Base-by-base conservation (phyloP, 2,113 vertebrate genomes). In the Mastomys natalensis region DNA sequence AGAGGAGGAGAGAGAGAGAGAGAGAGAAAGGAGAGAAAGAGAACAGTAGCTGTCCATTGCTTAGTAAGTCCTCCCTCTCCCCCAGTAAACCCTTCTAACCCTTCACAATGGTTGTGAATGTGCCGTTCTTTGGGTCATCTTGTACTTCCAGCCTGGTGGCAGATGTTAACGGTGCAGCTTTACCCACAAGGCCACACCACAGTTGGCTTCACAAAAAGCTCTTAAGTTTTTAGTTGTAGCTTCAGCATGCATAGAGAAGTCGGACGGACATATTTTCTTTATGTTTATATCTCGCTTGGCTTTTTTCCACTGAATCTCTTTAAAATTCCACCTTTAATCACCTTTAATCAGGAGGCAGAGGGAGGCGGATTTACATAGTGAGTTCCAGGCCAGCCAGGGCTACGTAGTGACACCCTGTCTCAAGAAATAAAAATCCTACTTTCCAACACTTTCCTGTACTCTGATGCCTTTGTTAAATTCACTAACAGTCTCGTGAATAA, bases 1-100 rank as follows among this genome's bases (percentile, higher is more conserved):
- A 15, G n/a, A 7, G 1, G 21, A n/a, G 5, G 40, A 37, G 7
- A 43, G 40, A 24, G 40, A 21, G 7, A n/a, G 16, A 16, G 31
- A 2, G 1, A 19, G 34, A 16, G 19, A 6, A 1, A 21, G 4
- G 19, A 26, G 3, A 78, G 4, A 7, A 1, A 24, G 8, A 80
- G 34, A 60, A 17, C 62, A 68, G 43, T 13, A 51, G 45, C 21
- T 22, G 58, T 16, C 62, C 31, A 87, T 31, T 68, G 43, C 17
- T 87, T 19, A 37, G 34, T 70, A 70, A 87, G 31, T 26, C 21
- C 6, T 19, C 85, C 29, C 24, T 16, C 19, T 53, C 12, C 11
- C 45, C 85, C 29, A 16, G 34, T 53, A 70, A 87, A 15, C 34
- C 51, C 34, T 53, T 70, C 21, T 26, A 51, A 53, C 6, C 34